Evolutionary conservation across 1,140 invertebrate species (phyloP), one percentile per base, ranked within the genome.

Genomic region (Polypedilum vanderplanki): DNA sequence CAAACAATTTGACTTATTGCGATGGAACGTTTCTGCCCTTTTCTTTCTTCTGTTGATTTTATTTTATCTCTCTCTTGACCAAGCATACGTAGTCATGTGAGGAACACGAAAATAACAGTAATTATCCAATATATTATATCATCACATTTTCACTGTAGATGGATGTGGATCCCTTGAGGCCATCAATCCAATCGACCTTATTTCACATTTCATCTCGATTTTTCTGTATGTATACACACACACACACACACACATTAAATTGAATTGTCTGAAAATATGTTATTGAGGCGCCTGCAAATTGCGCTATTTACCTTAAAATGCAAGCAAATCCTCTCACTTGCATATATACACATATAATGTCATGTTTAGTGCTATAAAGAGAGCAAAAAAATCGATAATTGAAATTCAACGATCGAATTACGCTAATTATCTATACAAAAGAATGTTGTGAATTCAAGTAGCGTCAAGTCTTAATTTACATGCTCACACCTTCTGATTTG

Each of bases 121-220:
- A 70, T 70, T 70, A 70, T 70, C 65, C 65, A 70, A 70, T 70
- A 70, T 70, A 70, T 70, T 70, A 70, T 70, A 70, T 70, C 65
- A 70, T 70, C 65, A 70, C 65, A 70, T 70, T 70, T 70, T 5
- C 24, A 33, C 24, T 33, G 24, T 33, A 33, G 5, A 33, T 33
- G 24, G 24, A 33, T 33, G 24, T 10, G 17, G 20, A 22, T 8
- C 3, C 65, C 65, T 70, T 70, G 9, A 70, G 65, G 65, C 7
- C 17, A 5, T 70, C 15, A 70, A 70, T 70, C 18, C 15, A 70
- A 70, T 70, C 18, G 65, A 9, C 17, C 46, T 7, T 57, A 33
- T 33, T 33, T 33, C 15, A 4, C 15, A 57, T 57, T 15, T 57
- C 46, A 57, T 57, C 15, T 15, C 24, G 24, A 33, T 33, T 33